A percentile compares a stretch with the other conserved stretches of the same genome.
Evolutionary conservation across 2,888 invertebrate genomes (phyloP).

Genomic region (Willowsia nigromaculata): DNA sequence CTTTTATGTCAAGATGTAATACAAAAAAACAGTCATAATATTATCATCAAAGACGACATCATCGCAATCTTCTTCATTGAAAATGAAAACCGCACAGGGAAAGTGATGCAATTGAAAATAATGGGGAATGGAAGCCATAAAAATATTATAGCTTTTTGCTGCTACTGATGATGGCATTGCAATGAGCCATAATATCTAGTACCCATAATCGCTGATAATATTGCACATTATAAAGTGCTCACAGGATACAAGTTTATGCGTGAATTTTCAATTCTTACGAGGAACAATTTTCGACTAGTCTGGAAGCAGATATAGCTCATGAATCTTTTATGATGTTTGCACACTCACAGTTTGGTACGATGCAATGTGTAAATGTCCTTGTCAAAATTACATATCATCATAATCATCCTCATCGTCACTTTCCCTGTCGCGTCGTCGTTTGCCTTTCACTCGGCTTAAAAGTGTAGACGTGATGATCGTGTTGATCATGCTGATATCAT

Average conservation of each 20-base stretch:
- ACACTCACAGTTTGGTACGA: neutral
- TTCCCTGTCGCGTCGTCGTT: no score
- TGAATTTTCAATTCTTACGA: slow-evolving; percentile 4
- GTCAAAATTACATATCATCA: neutral
- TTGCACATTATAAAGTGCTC: neutral
- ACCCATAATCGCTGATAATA: neutral
- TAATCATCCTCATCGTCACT: neutral
- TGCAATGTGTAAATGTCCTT: neutral
- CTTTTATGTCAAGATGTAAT: no score
- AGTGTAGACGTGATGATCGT: neutral
- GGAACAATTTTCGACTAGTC: neutral
- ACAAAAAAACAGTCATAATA: neutral
- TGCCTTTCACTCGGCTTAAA: no score
- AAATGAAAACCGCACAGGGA: slow-evolving; percentile 19
- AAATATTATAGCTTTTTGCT: neutral
- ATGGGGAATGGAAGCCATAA: neutral
- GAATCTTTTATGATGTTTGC: neutral
- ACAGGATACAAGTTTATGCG: neutral
- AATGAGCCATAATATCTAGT: neutral
- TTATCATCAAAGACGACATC: neutral
- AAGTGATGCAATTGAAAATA: neutral
- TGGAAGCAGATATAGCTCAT: neutral
- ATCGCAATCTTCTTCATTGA: slow-evolving; percentile 13
- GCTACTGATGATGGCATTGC: neutral
- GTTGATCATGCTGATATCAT: neutral